A percentile compares a stretch with the other conserved stretches of the same genome.
phyloP scores from a whole-genome alignment of 2,888 invertebrate genomes.

The Epistrophe grossulariae region DNA sequence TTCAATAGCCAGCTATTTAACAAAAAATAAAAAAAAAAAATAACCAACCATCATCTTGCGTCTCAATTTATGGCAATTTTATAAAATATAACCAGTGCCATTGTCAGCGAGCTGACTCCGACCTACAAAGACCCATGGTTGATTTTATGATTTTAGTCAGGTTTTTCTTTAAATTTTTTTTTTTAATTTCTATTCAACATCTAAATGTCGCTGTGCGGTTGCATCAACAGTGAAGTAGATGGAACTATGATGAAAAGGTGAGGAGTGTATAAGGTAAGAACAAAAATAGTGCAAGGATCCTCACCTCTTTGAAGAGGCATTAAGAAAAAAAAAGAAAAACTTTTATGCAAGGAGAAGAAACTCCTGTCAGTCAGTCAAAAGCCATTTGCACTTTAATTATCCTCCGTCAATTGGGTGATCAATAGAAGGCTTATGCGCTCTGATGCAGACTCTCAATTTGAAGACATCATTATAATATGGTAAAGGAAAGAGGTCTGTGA shows the following conservation, averaged over 20 bases:
- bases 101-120: too few relatives aligned
- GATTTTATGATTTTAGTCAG: too few relatives aligned
- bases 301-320: slow-evolving; percentile 5
- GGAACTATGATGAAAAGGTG: neutral
- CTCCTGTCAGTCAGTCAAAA: slow-evolving; percentile 18
- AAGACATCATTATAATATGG: slow-evolving; percentile 32
- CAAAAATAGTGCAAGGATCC: slow-evolving; percentile 13
- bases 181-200: too few relatives aligned
- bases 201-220: neutral
- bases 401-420: slow-evolving; percentile 48
- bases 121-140: too few relatives aligned
- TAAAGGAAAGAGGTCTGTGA: slow-evolving; percentile 25
- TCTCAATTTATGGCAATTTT: too few relatives aligned
- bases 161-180: too few relatives aligned
- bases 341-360: neutral
- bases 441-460: slow-evolving; percentile 7
- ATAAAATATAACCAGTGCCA: too few relatives aligned
- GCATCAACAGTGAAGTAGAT: neutral
- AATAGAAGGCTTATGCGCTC: slow-evolving; percentile 45
- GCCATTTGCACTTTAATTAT: slow-evolving; percentile 44
- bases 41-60: too few relatives aligned
- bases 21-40: too few relatives aligned
- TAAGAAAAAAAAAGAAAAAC: neutral
- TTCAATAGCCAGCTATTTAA: too few relatives aligned
- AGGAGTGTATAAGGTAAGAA: neutral